Conservation (phyloP, 2,113 vertebrate genomes). For the Pelecanus crispus region DNA sequence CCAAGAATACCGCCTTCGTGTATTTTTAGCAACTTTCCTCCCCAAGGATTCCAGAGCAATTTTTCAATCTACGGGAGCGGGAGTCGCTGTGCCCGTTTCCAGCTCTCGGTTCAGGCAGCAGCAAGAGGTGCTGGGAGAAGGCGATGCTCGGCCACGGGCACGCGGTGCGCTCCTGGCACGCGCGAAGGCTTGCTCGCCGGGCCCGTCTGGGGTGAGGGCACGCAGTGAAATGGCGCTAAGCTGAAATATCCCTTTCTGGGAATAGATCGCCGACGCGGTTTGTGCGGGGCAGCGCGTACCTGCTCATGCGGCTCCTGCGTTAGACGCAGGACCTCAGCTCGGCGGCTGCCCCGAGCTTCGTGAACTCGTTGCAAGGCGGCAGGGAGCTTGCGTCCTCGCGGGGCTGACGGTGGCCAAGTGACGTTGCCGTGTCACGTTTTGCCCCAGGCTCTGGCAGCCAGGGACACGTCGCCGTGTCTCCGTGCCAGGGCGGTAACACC, state of each 20-base stretch:
- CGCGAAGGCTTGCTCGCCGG: neutral
- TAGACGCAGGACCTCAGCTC: neutral
- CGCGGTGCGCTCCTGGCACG: neutral
- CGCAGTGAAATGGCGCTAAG: neutral
- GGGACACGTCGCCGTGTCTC: accelerated
- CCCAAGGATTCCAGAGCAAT: slow-evolving; percentile 25
- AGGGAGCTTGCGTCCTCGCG: accelerated
- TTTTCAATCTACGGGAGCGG: slow-evolving; percentile 23
- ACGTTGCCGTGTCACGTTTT: neutral
- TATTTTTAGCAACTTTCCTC: slow-evolving; percentile 60
- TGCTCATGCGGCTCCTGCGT: accelerated
- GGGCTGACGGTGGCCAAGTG: neutral
- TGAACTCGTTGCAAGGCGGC: neutral
- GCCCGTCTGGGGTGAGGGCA: neutral
- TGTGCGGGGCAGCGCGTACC: neutral
- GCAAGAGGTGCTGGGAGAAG: neutral
- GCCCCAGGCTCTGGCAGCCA: neutral
- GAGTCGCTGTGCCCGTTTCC: neutral
- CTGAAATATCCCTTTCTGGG: neutral
- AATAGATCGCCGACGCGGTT: accelerated
- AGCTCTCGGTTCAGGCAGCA: neutral
- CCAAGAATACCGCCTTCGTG: neutral
- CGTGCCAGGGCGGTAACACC: neutral
- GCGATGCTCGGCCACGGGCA: neutral
- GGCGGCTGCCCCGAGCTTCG: accelerated